Base-by-base conservation (phyloP, 2,113 vertebrate species). In the Abramis brama region DNA sequence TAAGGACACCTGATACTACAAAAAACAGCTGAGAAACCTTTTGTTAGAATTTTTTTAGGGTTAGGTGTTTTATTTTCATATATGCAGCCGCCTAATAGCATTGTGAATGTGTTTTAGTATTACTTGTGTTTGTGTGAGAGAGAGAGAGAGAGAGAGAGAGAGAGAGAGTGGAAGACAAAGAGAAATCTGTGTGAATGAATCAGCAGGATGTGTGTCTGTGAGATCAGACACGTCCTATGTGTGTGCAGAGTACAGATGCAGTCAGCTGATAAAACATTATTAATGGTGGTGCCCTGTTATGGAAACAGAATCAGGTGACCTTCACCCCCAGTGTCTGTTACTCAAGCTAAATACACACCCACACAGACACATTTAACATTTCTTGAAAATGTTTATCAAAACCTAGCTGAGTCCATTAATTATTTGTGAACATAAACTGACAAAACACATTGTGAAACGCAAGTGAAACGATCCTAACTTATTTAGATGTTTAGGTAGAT, bases 201-300 rank as follows among this genome's bases (percentile, higher is more conserved):
- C 23, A 6, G 80, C 33, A 60, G 43, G 30, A 68, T 66, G 74
- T 86, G 68, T 85, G 62, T 73, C 71, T 87, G 84, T 86, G 84
- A 33, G 79, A 84, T 84, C 83, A 87, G 64, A 47, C 57, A 59
- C 39, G 23, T 85, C 39, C 60, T 66, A 7, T 47, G 66, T 71
- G 15, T 71, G 64, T 52, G 27, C 25, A 19, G 12, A 19, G 11
- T n/a, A 25, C 21, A 68, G 73, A 55, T 78, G 79, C 33, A 88
- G 83, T 79, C 93, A 93, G 90, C 93, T 94, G 93, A 93, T 91
- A 87, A 91, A 87, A 21, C 52, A 79, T 57, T 76, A 19, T 52
- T 80, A 80, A 86, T 76, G 59, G 68, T 52, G 82, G 79, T 74
- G 83, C 86, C 85, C 73, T 87, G 87, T 88, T 86, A 55, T 86